Conservation (phyloP, 1,140 invertebrate genomes). For the Hydropsyche tenuis region DNA sequence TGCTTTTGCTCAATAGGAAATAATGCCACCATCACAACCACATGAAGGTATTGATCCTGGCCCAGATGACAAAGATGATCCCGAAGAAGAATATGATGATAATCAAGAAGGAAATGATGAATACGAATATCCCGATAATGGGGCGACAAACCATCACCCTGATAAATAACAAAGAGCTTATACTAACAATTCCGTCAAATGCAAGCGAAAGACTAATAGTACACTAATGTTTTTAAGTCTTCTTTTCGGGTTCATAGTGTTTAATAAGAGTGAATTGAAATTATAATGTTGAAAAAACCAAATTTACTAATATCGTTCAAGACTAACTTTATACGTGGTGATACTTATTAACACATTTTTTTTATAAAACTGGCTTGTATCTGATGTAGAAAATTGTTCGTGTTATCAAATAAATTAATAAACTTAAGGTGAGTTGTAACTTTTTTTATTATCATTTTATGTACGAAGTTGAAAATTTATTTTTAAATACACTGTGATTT, state of each 20-base stretch:
- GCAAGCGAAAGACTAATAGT: constrained; percentile 45
- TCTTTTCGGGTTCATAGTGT: neutral
- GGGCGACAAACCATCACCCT: constrained; percentile 53
- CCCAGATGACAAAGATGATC: constrained; percentile 57
- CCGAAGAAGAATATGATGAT: constrained; percentile 60
- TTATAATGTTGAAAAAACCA: constrained; percentile 24
- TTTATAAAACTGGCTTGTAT: no score
- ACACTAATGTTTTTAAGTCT: constrained; percentile 24
- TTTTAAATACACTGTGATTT: no score
- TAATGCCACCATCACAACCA: constrained; percentile 53
- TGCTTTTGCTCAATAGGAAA: constrained; percentile 52
- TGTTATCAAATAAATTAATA: no score
- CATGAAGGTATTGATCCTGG: constrained; percentile 53
- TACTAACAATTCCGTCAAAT: constrained; percentile 41
- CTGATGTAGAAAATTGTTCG: no score
- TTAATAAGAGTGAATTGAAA: neutral
- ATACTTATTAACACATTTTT: no score
- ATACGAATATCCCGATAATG: constrained; percentile 66
- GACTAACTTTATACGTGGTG: no score
- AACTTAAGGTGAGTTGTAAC: no score
- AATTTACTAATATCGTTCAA: neutral
- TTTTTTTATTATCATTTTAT: no score
- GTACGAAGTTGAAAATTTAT: no score
- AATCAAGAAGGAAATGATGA: constrained; percentile 64
- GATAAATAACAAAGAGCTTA: constrained; percentile 50